Percentiles rank a stretch among this genome's conserved stretches.
phyloP scores from a whole-genome alignment of 2,888 invertebrate species.

The Monoplex corrugatus region DNA sequence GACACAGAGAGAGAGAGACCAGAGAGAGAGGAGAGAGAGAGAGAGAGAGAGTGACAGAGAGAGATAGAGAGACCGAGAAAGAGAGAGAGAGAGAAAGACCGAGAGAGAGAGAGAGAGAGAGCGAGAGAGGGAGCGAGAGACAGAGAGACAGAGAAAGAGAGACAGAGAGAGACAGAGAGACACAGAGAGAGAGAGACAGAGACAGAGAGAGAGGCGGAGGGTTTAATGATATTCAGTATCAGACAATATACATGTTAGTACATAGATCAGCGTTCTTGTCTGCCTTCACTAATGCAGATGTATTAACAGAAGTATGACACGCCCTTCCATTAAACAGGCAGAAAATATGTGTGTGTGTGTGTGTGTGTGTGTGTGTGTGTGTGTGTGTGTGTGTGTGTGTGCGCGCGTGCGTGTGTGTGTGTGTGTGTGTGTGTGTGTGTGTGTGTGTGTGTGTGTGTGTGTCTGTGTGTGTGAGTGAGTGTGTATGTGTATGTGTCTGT shows the following conservation, averaged over 20 bases:
- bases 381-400: neutral
- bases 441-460: neutral
- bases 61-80: too few species aligned
- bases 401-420: neutral
- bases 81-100: conserved; percentile 6
- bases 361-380: neutral
- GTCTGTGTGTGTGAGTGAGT: neutral
- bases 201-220: too few species aligned
- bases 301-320: too few species aligned
- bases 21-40: too few species aligned
- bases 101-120: conserved; percentile 19
- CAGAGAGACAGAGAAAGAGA: neutral
- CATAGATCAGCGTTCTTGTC: too few species aligned
- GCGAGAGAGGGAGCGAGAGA: too few species aligned
- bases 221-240: too few species aligned
- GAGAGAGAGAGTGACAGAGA: too few species aligned
- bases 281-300: too few species aligned
- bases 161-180: neutral
- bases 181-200: neutral
- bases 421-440: conserved; percentile 45
- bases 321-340: too few species aligned
- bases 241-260: too few species aligned
- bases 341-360: conserved; percentile 19
- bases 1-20: neutral
- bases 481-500: neutral